These are phyloP conservation scores for Gambusia yucatana DNA, from an alignment of 2,797 vertebrate species.

Conservation along the genomic window DNA sequence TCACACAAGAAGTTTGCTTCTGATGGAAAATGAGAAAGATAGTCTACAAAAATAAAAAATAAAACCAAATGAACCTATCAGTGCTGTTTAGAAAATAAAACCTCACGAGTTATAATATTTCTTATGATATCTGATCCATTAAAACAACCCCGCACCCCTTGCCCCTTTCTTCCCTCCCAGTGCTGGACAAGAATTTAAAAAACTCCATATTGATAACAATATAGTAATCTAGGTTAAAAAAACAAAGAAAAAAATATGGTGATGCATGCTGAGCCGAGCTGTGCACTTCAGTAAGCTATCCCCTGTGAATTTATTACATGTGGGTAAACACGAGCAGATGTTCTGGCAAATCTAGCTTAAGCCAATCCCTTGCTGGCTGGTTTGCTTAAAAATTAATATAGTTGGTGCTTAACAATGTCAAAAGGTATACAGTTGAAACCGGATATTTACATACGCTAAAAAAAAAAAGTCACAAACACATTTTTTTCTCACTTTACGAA, in stretches of 20 bases:
- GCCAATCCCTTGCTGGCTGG: slow-evolving; percentile 38
- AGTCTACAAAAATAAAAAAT: no score
- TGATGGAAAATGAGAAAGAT: no score
- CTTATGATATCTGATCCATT: background rate
- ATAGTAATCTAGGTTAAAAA: background rate
- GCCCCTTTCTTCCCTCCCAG: background rate
- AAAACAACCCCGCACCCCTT: background rate
- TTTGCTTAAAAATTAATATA: slow-evolving; percentile 13
- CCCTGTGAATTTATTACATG: slow-evolving; percentile 54
- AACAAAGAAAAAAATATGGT: background rate
- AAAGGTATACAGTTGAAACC: background rate
- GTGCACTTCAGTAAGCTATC: slow-evolving; percentile 40
- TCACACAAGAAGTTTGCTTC: no score
- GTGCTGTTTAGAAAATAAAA: slow-evolving; percentile 5
- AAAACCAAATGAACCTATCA: no score
- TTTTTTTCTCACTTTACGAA: no score
- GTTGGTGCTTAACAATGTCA: background rate
- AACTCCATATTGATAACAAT: background rate
- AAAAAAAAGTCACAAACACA: no score
- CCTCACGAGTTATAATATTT: background rate
- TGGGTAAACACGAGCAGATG: slow-evolving; percentile 72
- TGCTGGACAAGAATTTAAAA: background rate
- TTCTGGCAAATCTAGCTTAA: slow-evolving; percentile 54
- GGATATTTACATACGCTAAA: no score
- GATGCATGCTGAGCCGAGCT: slow-evolving; percentile 9